phyloP scores from a whole-genome alignment of 30 jellyfish, hydroid and myxozoan genomes.

The Nemopilema nomurai region DNA sequence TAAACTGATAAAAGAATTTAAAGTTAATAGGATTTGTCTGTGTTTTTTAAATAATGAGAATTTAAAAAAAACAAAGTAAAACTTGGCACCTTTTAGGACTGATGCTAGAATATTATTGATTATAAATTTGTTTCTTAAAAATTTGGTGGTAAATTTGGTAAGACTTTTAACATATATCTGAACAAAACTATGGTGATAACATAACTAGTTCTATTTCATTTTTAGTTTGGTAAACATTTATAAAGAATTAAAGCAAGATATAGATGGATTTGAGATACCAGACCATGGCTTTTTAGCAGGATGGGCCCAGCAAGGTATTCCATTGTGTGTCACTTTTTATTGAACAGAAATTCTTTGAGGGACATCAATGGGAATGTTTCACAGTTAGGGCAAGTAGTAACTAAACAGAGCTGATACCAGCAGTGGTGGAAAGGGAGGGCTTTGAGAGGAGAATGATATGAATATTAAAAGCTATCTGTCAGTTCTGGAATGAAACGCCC shows the following conservation, averaged over 20 bases:
- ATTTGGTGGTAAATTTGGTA: neutral
- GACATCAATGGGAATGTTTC: neutral
- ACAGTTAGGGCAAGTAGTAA: neutral
- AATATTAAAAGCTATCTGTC: too few species aligned
- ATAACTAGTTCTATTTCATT: neutral
- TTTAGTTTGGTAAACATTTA: slow-evolving; percentile 88
- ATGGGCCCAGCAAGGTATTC: slow-evolving; percentile 98
- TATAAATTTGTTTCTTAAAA: neutral
- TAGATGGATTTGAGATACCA: slow-evolving; percentile 90
- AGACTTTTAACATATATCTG: too few species aligned
- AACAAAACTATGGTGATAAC: neutral
- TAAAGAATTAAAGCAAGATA: slow-evolving; percentile 87
- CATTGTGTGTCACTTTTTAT: neutral
- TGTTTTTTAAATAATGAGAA: too few species aligned
- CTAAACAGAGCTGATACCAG: too few species aligned
- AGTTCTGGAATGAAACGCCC: too few species aligned
- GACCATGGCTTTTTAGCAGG: slow-evolving; percentile 95
- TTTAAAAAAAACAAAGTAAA: too few species aligned
- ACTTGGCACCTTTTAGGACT: too few species aligned
- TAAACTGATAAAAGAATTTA: too few species aligned
- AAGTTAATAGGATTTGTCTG: too few species aligned
- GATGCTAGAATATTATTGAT: too few species aligned
- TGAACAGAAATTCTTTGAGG: neutral
- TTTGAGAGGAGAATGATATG: too few species aligned
- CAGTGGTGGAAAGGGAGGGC: too few species aligned